phyloP scores from a whole-genome alignment of 2,888 invertebrate genomes.

The Calameuta filiformis region DNA sequence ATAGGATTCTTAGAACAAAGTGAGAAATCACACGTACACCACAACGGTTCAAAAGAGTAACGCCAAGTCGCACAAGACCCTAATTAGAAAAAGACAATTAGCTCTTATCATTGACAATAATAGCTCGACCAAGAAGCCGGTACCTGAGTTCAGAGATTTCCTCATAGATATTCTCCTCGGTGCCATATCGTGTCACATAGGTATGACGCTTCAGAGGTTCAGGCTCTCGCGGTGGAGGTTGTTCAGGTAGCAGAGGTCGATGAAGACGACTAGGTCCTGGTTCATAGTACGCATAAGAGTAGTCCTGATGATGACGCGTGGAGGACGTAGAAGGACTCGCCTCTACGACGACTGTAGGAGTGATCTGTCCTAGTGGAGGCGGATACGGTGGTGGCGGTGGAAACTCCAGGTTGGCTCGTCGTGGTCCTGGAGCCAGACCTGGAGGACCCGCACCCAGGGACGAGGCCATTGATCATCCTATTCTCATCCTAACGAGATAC shows the following conservation, averaged over 20 bases:
- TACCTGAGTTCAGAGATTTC: slow-evolving; percentile 77
- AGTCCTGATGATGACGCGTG: slow-evolving; percentile 68
- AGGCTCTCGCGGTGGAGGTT: neutral
- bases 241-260: slow-evolving; percentile 75
- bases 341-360: slow-evolving; percentile 50
- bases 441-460: slow-evolving; percentile 47
- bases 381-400: slow-evolving; percentile 81
- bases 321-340: slow-evolving; percentile 10
- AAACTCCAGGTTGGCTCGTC: slow-evolving; percentile 73
- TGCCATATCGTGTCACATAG: slow-evolving; percentile 82
- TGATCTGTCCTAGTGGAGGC: slow-evolving; percentile 66
- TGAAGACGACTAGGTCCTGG: slow-evolving; percentile 73
- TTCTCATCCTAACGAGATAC: slow-evolving; percentile 5
- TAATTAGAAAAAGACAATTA: neutral
- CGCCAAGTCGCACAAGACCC: neutral
- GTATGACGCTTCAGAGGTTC: slow-evolving; percentile 71
- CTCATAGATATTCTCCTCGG: slow-evolving; percentile 87
- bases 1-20: neutral
- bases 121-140: neutral
- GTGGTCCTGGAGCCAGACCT: slow-evolving; percentile 52
- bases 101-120: neutral
- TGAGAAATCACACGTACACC: neutral
- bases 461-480: slow-evolving; percentile 51
- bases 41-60: neutral
- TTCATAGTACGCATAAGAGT: slow-evolving; percentile 87